Percentiles rank a stretch among this genome's conserved stretches.
phyloP scores from a whole-genome alignment of 2,113 vertebrate genomes.

The Pogona vitticeps region DNA sequence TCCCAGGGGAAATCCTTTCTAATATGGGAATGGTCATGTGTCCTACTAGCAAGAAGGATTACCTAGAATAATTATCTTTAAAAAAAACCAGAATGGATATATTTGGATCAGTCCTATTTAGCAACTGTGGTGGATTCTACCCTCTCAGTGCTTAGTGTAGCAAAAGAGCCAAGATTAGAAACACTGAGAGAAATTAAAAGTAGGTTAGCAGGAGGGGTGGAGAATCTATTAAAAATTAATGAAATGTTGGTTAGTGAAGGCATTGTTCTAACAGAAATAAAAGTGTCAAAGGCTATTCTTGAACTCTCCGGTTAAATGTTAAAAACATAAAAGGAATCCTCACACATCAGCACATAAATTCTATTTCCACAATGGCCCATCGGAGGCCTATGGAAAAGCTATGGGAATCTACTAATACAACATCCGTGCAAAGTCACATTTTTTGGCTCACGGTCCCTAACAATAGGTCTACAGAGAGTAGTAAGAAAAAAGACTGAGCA shows the following conservation, averaged over 20 bases:
- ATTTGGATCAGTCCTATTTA: constrained; percentile 40
- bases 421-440: too few species aligned
- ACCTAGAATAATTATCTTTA: constrained; percentile 53
- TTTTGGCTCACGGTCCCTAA: too few species aligned
- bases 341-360: too few species aligned
- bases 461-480: neutral
- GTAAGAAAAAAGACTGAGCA: neutral
- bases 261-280: constrained; percentile 67
- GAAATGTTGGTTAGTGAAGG: constrained; percentile 61
- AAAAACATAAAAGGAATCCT: too few species aligned
- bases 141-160: neutral
- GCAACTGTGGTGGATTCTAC: constrained; percentile 35
- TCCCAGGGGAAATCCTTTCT: constrained; percentile 31
- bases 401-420: too few species aligned
- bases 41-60: constrained; percentile 59
- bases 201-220: constrained; percentile 60
- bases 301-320: constrained; percentile 28
- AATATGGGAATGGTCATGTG: constrained; percentile 47
- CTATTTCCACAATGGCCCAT: too few species aligned
- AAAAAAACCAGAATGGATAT: constrained; percentile 47
- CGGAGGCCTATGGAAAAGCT: too few species aligned
- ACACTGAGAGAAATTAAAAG: constrained; percentile 58
- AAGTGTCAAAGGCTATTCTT: constrained; percentile 58
- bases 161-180: constrained; percentile 17
- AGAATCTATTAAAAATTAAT: constrained; percentile 66